Conservation (phyloP, 1,140 invertebrate species). For the Pogonomyrmex californicus region DNA sequence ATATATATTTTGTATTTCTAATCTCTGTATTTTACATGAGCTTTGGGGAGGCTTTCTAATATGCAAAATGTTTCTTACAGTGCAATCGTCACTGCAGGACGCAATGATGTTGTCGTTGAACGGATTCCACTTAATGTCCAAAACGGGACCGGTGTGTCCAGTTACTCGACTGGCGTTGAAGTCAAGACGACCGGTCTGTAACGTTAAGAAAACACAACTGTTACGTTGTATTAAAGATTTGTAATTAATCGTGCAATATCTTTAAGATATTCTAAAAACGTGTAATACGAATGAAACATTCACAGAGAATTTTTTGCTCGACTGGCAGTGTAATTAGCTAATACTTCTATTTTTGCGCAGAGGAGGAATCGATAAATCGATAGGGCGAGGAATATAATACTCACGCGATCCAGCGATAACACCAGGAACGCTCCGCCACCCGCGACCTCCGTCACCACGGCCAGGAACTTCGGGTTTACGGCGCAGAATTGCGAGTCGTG, state of each 20-base stretch:
- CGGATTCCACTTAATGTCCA: constrained; percentile 96
- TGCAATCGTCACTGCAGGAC: constrained; percentile 97
- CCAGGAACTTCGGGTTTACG: constrained; percentile 98
- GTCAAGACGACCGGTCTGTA: constrained; percentile 91
- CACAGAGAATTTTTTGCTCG: not conserved
- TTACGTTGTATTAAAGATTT: not conserved
- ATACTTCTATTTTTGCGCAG: not conserved
- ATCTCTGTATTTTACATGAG: not conserved
- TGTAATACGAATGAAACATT: not conserved
- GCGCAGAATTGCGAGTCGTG: constrained; percentile 97
- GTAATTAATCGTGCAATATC: constrained; percentile 9
- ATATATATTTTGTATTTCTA: not conserved
- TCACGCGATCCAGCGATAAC: constrained; percentile 95
- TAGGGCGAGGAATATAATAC: constrained; percentile 76
- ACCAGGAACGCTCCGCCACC: constrained; percentile 98
- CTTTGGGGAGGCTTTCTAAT: not conserved
- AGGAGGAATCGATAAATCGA: constrained; percentile 49
- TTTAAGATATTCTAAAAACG: not conserved
- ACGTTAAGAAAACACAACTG: constrained; percentile 5
- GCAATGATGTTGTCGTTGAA: constrained; percentile 99
- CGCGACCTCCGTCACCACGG: constrained; percentile 97
- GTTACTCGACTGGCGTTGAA: constrained; percentile 93
- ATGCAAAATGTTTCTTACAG: constrained; percentile 87
- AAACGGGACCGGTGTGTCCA: constrained; percentile 93
- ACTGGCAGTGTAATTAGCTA: not conserved